phyloP scores from a whole-genome alignment of 2,113 vertebrate genomes.

The Lepus americanus region DNA sequence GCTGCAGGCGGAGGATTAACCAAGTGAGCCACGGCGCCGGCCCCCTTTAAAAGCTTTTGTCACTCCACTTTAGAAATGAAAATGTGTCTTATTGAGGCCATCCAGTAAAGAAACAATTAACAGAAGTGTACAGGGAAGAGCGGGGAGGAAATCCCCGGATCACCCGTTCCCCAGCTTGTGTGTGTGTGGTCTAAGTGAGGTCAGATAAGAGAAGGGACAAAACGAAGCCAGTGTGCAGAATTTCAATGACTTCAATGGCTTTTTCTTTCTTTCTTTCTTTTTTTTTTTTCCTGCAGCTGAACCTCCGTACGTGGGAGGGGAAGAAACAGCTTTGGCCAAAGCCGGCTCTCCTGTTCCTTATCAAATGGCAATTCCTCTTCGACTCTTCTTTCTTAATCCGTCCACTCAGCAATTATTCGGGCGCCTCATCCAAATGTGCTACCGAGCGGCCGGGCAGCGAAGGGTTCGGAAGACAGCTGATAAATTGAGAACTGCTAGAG shows the following conservation, averaged over 20 bases:
- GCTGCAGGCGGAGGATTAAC: too few relatives aligned
- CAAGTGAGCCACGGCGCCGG: too few relatives aligned
- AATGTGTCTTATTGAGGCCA: constrained; percentile 59
- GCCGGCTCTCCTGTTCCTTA: constrained; percentile 58
- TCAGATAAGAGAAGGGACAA: constrained; percentile 73
- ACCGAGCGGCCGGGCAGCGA: constrained; percentile 8
- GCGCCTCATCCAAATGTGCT: constrained; percentile 62
- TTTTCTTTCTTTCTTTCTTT: neutral
- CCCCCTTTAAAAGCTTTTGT: constrained; percentile 11
- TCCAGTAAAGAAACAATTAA: constrained; percentile 56
- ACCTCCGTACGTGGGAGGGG: constrained; percentile 44
- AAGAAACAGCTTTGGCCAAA: constrained; percentile 3
- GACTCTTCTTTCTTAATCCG: neutral
- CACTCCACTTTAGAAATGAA: constrained; percentile 57
- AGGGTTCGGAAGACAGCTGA: neutral
- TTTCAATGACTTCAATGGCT: constrained; percentile 64
- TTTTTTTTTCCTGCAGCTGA: constrained; percentile 19
- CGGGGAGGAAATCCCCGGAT: neutral
- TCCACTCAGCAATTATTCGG: constrained; percentile 60
- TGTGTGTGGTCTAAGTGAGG: constrained; percentile 46
- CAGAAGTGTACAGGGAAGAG: constrained; percentile 17
- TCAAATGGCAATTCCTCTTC: constrained; percentile 63
- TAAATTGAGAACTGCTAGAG: neutral
- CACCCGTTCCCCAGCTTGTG: neutral
- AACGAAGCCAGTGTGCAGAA: constrained; percentile 69